A percentile compares a stretch with the other conserved stretches of the same genome.
Conservation (phyloP, 2,888 invertebrate species). For the Dryobota labecula region DNA sequence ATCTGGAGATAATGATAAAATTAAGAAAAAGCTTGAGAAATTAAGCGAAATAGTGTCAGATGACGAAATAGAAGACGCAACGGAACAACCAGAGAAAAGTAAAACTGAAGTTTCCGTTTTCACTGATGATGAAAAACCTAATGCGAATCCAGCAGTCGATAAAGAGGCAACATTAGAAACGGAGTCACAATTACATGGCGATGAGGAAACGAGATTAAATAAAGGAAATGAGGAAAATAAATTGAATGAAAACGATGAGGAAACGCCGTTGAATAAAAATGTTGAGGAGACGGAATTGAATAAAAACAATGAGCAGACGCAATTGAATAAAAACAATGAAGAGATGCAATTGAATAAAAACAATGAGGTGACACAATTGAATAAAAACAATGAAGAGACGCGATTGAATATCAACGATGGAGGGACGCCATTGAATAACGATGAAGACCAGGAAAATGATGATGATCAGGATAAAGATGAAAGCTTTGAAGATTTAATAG, state of each 20-base stretch:
- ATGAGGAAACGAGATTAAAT: conserved; percentile 4
- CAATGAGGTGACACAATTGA: not conserved
- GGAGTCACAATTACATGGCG: conserved; percentile 5
- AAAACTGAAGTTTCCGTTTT: conserved; percentile 15
- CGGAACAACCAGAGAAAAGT: conserved; percentile 4
- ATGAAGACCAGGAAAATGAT: conserved; percentile 14
- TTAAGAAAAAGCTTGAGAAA: conserved; percentile 90
- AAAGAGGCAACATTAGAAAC: conserved; percentile 26
- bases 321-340: not conserved
- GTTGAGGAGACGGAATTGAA: not conserved
- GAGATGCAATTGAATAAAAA: not conserved
- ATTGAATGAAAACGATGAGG: not conserved
- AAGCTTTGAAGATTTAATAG: conserved; percentile 33
- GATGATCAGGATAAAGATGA: conserved; percentile 41
- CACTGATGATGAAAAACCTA: conserved; percentile 6
- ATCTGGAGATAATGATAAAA: conserved; percentile 85
- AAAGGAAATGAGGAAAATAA: conserved; percentile 12
- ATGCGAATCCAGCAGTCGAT: not conserved
- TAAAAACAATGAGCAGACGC: too few species aligned
- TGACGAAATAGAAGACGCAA: conserved; percentile 73
- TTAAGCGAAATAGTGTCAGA: conserved; percentile 90
- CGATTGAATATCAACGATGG: not conserved
- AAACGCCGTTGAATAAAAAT: not conserved
- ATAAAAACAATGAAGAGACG: not conserved
- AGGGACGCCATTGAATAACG: conserved; percentile 3